A percentile compares a stretch with the other conserved stretches of the same genome.
Conservation (phyloP, 2,888 invertebrate species). For the Caenorhabditis afra region DNA sequence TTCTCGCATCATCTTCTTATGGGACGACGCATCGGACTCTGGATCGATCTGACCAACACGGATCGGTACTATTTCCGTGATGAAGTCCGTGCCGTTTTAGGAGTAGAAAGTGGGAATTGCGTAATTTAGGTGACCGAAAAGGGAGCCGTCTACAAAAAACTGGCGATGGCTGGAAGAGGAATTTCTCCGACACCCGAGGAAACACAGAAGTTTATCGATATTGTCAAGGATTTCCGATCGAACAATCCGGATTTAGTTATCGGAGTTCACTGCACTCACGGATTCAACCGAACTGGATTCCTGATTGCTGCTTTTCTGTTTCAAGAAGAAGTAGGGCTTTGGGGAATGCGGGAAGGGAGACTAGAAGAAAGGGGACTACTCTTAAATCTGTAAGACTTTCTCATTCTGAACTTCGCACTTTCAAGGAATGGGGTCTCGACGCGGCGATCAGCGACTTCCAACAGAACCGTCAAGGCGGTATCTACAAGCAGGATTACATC, state of each 20-base stretch:
- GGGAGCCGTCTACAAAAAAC: conserved; percentile 86
- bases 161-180: conserved; percentile 85
- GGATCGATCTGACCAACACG: conserved; percentile 98
- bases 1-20: conserved; percentile 82
- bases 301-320: conserved; percentile 93
- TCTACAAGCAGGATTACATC: conserved; percentile 97
- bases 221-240: conserved; percentile 86
- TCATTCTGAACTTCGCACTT: background rate
- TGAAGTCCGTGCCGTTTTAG: conserved; percentile 83
- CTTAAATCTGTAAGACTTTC: background rate
- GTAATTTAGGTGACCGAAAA: conserved; percentile 80
- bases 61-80: conserved; percentile 91
- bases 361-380: no score
- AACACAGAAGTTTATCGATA: conserved; percentile 90
- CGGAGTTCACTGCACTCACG: conserved; percentile 95
- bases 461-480: conserved; percentile 89
- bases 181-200: conserved; percentile 92
- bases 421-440: conserved; percentile 84
- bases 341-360: no score
- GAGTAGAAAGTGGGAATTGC: conserved; percentile 9
- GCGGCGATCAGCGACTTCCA: conserved; percentile 89
- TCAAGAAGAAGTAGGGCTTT: conserved; percentile 84
- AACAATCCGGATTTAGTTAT: conserved; percentile 72
- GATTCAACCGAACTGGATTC: conserved; percentile 98
- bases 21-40: conserved; percentile 88